A percentile compares a stretch with the other conserved stretches of the same genome.
Evolutionary conservation across 2,113 vertebrate species (phyloP).

Genomic region (Ophthalmolycus amberensis): DNA sequence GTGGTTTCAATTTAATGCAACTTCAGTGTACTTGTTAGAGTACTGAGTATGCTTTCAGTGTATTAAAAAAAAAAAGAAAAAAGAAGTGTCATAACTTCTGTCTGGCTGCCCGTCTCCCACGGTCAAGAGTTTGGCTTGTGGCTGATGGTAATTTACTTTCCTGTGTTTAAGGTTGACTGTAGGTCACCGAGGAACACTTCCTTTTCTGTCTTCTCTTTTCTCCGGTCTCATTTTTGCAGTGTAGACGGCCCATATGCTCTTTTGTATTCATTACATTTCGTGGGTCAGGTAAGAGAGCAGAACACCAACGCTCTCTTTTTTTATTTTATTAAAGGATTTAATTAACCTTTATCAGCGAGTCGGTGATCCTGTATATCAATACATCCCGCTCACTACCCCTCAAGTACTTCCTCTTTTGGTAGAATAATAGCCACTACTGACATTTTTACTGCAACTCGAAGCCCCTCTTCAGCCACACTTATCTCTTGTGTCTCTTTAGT

Average conservation of each 20-base stretch:
- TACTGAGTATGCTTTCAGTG: neutral
- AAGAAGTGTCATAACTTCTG: neutral
- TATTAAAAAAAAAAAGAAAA: neutral
- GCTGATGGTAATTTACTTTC: slow-evolving; percentile 46
- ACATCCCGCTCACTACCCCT: neutral
- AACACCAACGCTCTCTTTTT: neutral
- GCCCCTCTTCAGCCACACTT: neutral
- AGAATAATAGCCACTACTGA: neutral
- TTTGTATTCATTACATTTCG: slow-evolving; percentile 29
- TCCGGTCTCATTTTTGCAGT: slow-evolving; percentile 21
- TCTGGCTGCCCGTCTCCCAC: neutral
- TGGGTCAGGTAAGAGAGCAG: neutral
- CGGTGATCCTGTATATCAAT: neutral
- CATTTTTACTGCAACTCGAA: slow-evolving; percentile 28
- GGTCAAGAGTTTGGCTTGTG: slow-evolving; percentile 15
- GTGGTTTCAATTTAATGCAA: neutral
- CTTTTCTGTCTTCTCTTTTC: slow-evolving; percentile 10
- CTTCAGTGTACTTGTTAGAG: neutral
- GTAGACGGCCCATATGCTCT: slow-evolving; percentile 2
- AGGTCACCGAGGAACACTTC: slow-evolving; percentile 22
- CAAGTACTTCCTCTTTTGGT: neutral
- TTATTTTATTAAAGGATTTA: neutral
- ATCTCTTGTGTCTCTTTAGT: neutral
- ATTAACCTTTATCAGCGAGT: slow-evolving; percentile 24
- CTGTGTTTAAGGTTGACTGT: slow-evolving; percentile 18